These are phyloP conservation scores for Rhaphigaster nebulosa DNA, from an alignment of 2,888 invertebrate species.

Conservation along the genomic window DNA sequence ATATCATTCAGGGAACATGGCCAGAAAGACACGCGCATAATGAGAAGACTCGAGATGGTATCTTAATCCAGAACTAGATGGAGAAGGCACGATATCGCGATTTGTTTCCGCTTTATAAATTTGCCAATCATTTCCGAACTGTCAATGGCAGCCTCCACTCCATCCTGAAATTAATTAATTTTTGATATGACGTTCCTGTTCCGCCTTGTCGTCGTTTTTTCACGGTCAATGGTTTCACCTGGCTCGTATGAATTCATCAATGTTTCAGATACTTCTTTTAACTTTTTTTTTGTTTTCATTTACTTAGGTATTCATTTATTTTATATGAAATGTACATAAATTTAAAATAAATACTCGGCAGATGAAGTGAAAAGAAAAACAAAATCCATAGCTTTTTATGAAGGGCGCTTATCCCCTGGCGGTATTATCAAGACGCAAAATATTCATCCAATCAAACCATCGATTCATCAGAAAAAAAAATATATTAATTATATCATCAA, in stretches of 20 bases:
- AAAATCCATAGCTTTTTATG: background rate
- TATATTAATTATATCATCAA: too few species aligned
- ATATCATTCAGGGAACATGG: too few species aligned
- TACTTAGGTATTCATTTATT: background rate
- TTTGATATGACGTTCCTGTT: slow-evolving; percentile 22
- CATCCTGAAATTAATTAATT: slow-evolving; percentile 16
- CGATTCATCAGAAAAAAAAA: too few species aligned
- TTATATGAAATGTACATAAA: background rate
- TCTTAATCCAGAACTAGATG: background rate
- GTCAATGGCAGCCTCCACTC: slow-evolving; percentile 42
- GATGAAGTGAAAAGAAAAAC: background rate
- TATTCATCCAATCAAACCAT: too few species aligned
- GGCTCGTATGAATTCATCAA: background rate
- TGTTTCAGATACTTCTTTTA: background rate
- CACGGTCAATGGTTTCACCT: background rate
- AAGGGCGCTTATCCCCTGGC: too few species aligned
- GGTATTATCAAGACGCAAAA: too few species aligned
- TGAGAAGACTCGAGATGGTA: background rate
- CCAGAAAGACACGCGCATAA: background rate
- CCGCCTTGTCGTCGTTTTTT: slow-evolving; percentile 4
- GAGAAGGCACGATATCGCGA: background rate
- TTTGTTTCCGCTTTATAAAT: slow-evolving; percentile 39
- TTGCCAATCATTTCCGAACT: background rate
- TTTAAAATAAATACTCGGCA: background rate
- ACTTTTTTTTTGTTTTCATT: background rate